Conservation (phyloP, 2,888 invertebrate species). For the Drosophila borealis region DNA sequence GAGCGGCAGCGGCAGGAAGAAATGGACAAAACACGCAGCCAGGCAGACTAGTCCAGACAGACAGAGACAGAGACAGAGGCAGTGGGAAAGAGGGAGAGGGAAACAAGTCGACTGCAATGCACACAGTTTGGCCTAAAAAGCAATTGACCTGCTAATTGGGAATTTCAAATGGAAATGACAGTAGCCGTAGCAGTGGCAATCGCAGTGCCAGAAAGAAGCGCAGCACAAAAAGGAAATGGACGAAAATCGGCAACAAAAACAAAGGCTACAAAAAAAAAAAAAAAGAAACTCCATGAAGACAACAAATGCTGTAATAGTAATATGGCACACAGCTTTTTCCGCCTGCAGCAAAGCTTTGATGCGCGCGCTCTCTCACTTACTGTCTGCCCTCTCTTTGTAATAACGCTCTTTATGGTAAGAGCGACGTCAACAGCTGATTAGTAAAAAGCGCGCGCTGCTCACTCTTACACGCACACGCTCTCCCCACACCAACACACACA, state of each 20-base stretch:
- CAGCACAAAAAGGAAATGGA: constrained; percentile 61
- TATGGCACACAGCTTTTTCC: constrained; percentile 62
- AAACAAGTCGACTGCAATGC: constrained; percentile 65
- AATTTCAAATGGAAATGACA: constrained; percentile 69
- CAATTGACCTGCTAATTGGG: constrained; percentile 81
- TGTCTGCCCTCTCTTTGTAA: background rate
- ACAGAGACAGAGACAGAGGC: constrained; percentile 2
- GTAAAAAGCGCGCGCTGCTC: constrained; percentile 61
- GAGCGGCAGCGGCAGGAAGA: constrained; percentile 28
- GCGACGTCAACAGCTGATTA: constrained; percentile 66
- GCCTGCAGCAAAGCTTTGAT: constrained; percentile 54
- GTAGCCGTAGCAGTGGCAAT: constrained; percentile 41
- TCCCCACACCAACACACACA: constrained; percentile 15
- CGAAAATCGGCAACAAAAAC: constrained; percentile 45
- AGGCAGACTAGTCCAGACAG: constrained; percentile 29
- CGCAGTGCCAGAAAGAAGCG: constrained; percentile 41
- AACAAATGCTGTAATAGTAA: constrained; percentile 62
- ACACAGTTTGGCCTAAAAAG: constrained; percentile 79
- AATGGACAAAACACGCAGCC: constrained; percentile 23
- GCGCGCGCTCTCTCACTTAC: background rate
- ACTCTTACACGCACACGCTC: constrained; percentile 22
- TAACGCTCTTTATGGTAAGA: constrained; percentile 28
- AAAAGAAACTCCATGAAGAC: constrained; percentile 8
- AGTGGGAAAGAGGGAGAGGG: background rate
- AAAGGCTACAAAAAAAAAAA: constrained; percentile 6